Percentiles rank a stretch among this genome's conserved stretches.
These are phyloP conservation scores for Ornithoptera priamus DNA, from an alignment of 2,888 invertebrate species.

Conservation along the genomic window DNA sequence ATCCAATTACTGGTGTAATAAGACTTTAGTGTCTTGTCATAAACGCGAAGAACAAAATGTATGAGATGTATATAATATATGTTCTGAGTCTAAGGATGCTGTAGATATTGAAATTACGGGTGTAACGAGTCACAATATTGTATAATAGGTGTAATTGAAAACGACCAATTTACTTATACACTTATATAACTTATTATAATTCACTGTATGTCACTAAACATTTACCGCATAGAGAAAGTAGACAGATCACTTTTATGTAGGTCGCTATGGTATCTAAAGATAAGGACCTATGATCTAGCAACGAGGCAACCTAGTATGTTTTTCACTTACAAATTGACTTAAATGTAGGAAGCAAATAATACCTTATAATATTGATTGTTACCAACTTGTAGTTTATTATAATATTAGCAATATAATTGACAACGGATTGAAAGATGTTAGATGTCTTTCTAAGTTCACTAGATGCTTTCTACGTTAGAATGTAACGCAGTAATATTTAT, in stretches of 20 bases:
- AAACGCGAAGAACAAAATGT: too few relatives aligned
- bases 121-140: not conserved
- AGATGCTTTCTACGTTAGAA: too few relatives aligned
- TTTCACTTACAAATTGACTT: constrained; percentile 28
- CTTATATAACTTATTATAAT: not conserved
- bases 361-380: constrained; percentile 24
- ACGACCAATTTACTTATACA: not conserved
- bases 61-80: too few relatives aligned
- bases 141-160: not conserved
- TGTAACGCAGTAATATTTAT: too few relatives aligned
- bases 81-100: too few relatives aligned
- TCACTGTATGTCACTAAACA: constrained; percentile 6
- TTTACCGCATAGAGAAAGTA: constrained; percentile 27
- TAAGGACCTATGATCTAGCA: constrained; percentile 20
- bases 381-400: constrained; percentile 5
- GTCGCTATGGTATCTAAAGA: constrained; percentile 26
- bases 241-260: constrained; percentile 23
- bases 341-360: constrained; percentile 29
- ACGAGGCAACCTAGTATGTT: constrained; percentile 18
- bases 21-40: too few relatives aligned
- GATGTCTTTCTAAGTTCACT: too few relatives aligned
- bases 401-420: constrained; percentile 21
- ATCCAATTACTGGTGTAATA: too few relatives aligned
- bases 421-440: not conserved
- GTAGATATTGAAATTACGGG: too few relatives aligned